Evolutionary conservation across 2,797 vertebrate species (phyloP).

Genomic region (Oreortyx pictus): DNA sequence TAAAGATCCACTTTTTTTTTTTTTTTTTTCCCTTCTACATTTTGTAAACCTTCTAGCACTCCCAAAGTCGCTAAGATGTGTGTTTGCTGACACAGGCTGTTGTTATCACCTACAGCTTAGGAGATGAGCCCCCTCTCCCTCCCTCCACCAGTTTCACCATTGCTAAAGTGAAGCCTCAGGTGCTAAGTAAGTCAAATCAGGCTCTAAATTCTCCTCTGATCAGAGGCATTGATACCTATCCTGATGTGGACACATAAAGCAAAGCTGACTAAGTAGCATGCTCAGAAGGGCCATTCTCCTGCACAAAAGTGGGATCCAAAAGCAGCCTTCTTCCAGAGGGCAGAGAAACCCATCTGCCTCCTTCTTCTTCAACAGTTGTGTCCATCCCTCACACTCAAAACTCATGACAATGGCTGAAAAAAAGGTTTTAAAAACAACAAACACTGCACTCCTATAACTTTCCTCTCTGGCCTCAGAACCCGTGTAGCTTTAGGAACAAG

Average conservation of each 20-base stretch:
- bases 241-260: background rate
- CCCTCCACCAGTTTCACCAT: background rate
- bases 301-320: background rate
- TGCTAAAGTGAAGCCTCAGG: background rate
- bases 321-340: fast-evolving
- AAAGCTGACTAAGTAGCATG: background rate
- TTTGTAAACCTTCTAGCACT: background rate
- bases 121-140: background rate
- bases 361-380: background rate
- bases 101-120: background rate
- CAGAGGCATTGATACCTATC: background rate
- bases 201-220: background rate
- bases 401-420: background rate
- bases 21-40: background rate
- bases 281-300: background rate
- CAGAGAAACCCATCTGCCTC: background rate
- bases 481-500: fast-evolving
- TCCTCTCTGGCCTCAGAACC: background rate
- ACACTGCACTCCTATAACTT: background rate
- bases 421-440: background rate
- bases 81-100: background rate
- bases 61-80: background rate
- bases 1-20: background rate
- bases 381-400: background rate
- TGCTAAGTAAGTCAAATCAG: background rate